Conservation (phyloP, 30 jellyfish, hydroid and myxozoan species). For the Hydractinia symbiolongicarpus region DNA sequence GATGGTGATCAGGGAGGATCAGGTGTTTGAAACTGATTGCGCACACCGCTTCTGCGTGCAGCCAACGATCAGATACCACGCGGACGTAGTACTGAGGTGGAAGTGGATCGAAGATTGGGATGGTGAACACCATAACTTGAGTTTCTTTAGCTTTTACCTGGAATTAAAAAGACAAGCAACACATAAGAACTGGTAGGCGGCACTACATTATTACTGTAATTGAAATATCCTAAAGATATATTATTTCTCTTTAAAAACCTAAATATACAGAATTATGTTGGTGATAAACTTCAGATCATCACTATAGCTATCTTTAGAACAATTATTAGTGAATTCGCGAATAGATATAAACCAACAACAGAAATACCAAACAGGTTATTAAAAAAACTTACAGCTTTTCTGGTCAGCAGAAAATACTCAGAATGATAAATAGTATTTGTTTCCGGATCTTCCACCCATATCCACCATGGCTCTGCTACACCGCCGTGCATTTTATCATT, state of each 20-base stretch:
- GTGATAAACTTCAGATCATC: too few species aligned
- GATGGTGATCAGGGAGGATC: conserved; percentile 92
- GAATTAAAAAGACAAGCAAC: background rate
- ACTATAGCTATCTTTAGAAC: too few species aligned
- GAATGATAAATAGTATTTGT: conserved; percentile 88
- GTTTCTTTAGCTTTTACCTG: conserved; percentile 87
- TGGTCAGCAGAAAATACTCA: conserved; percentile 72
- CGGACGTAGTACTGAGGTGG: conserved; percentile 96
- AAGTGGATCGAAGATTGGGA: conserved; percentile 97
- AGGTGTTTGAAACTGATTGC: conserved; percentile 88
- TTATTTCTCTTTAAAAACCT: background rate
- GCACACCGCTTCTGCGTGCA: conserved; percentile 95
- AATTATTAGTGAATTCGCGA: too few species aligned
- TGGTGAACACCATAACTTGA: conserved; percentile 76
- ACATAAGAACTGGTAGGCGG: background rate
- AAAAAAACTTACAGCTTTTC: conserved; percentile 55
- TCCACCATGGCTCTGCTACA: conserved; percentile 95
- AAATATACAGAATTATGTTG: too few species aligned
- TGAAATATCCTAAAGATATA: background rate
- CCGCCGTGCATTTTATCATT: conserved; percentile 89
- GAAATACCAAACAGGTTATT: background rate
- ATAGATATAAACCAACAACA: background rate
- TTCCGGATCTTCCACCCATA: conserved; percentile 99
- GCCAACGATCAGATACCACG: conserved; percentile 92
- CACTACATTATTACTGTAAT: background rate